Base-by-base conservation (phyloP, 2,888 invertebrate genomes). In the Pachycephus smyrnensis region DNA sequence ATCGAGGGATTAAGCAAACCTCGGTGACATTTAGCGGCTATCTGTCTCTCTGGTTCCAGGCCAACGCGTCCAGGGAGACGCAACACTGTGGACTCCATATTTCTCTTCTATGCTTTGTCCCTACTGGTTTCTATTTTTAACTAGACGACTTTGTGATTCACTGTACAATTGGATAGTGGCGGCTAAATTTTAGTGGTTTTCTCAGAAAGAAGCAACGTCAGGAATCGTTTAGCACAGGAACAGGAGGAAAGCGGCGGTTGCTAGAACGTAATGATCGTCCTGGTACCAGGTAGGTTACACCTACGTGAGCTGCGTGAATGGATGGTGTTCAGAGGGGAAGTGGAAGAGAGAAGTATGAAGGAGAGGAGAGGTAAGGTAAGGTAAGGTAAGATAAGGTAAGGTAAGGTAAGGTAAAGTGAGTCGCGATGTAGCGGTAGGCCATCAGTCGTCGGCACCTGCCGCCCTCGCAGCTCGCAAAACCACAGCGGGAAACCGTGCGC, bases 21-120 rank as follows among this genome's bases (percentile, higher is more conserved):
- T 82, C 81, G 78, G 87, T 89, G 89, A 89, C 89, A 89, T 90
- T 90, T 90, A 89, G 83, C 85, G 32, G 85, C 81, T 84, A 83
- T 87, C 89, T 85, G 84, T 86, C 86, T 83, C 82, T 36, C 12
- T 82, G 78, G 80, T 86, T 85, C 82, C 82, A 86, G 84, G 83
- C 84, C 83, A 85, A 83, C 85, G 80, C 75, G 79, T 76, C 73
- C 79, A 75, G 55, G 75, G 77, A 73, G 33, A 31, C 71, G 31
- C 55, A 23, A 55, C 23, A 23, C 55, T 9, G 23, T 55, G 55
- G 55, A 55, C 55, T 15, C 23, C 9, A 1, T 9, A 23, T 55
- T 55, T 55, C 23, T 15, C 55, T 23, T 55, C 55, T 55, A 55
- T 55, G 15, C 55, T 55, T 0, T 2, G 55, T 55, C 55, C 55